These are phyloP conservation scores for Toxotes chatareus DNA, from an alignment of 2,113 vertebrate species.

Conservation along the genomic window DNA sequence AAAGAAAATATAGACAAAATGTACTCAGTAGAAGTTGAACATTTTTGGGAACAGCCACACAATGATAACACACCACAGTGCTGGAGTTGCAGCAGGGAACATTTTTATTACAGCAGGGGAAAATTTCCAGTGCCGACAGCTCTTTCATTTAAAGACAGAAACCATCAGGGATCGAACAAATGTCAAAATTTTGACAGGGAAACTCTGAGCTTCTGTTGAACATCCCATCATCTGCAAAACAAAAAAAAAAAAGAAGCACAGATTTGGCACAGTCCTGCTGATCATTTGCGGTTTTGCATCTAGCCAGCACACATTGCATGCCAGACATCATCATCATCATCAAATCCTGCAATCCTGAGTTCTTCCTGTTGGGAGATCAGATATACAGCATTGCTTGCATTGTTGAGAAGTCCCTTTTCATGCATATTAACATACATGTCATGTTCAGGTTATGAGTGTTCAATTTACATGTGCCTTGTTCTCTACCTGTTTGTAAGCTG, in stretches of 20 bases:
- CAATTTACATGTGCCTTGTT: constrained; percentile 31
- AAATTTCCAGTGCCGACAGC: constrained; percentile 40
- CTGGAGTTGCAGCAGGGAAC: constrained; percentile 30
- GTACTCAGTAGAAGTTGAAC: constrained; percentile 27
- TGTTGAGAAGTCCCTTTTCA: constrained; percentile 13
- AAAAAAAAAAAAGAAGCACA: constrained; percentile 27
- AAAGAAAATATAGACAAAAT: constrained; percentile 33
- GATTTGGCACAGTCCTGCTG: constrained; percentile 33
- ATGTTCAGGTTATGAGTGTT: constrained; percentile 25
- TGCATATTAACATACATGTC: constrained; percentile 48
- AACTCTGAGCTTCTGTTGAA: constrained; percentile 35
- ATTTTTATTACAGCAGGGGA: constrained; percentile 47
- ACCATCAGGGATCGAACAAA: constrained; percentile 46
- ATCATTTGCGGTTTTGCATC: constrained; percentile 27
- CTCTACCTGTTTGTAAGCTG: background rate
- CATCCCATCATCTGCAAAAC: constrained; percentile 39
- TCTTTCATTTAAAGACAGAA: constrained; percentile 56
- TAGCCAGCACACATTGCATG: constrained; percentile 14
- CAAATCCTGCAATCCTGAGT: background rate
- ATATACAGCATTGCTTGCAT: background rate
- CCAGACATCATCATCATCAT: constrained; percentile 20
- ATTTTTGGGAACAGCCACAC: constrained; percentile 31
- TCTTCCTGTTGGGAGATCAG: background rate
- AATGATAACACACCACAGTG: constrained; percentile 26
- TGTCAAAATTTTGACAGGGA: constrained; percentile 38